Percentiles rank a stretch among this genome's conserved stretches.
Evolutionary conservation across 2,888 invertebrate species (phyloP).

Genomic region (Drosophila subsilvestris): DNA sequence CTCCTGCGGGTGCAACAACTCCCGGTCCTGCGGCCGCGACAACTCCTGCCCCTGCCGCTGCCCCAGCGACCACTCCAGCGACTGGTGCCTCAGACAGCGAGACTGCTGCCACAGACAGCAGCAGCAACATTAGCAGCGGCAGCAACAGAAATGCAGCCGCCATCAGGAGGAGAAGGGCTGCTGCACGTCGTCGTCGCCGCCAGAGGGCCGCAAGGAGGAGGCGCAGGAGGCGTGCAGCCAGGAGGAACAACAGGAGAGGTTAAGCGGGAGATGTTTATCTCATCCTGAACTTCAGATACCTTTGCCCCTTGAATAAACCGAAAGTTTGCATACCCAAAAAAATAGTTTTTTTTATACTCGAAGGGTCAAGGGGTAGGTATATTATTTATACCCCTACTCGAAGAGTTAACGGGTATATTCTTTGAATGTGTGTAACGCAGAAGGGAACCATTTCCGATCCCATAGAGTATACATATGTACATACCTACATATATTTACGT

Average conservation of each 20-base stretch:
- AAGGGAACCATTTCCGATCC: no score
- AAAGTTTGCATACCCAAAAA: not conserved
- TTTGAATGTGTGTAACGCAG: no score
- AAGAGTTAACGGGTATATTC: no score
- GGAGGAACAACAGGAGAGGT: not conserved
- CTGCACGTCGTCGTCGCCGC: not conserved
- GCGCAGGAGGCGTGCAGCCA: not conserved
- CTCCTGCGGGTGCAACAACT: not conserved
- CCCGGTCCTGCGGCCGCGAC: not conserved
- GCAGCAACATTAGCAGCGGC: not conserved
- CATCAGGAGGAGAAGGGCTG: not conserved
- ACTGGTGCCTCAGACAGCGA: not conserved
- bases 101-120: not conserved
- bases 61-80: not conserved
- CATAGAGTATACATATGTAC: no score
- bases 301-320: not conserved
- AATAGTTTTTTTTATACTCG: not conserved
- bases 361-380: no score
- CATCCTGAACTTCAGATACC: not conserved
- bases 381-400: no score
- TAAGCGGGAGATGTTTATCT: not conserved
- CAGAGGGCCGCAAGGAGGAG: not conserved
- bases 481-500: no score
- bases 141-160: not conserved
- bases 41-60: not conserved